Evolutionary conservation across 1,140 invertebrate species (phyloP).

Genomic region (Tetragnatha versicolor): DNA sequence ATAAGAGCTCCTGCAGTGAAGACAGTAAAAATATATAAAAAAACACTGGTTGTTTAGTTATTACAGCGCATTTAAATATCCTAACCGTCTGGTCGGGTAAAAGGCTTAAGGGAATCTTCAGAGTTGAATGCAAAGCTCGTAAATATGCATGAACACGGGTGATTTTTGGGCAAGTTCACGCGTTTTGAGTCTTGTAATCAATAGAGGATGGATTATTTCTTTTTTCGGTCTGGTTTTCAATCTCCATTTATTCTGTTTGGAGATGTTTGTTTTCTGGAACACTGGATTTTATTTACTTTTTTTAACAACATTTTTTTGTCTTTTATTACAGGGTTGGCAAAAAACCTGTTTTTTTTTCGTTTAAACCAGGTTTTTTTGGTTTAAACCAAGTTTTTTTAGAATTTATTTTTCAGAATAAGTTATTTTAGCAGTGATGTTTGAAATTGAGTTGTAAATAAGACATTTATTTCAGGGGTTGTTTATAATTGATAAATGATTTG

Average conservation of each 20-base stretch:
- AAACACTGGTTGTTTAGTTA: background rate
- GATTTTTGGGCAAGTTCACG: constrained; percentile 1
- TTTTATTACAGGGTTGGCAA: too few species aligned
- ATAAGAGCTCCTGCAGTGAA: background rate
- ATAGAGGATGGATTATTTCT: background rate
- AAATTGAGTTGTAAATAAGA: too few species aligned
- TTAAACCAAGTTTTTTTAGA: too few species aligned
- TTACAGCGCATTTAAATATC: constrained; percentile 40
- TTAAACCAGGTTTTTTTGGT: too few species aligned
- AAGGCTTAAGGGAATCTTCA: background rate
- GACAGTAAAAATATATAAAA: background rate
- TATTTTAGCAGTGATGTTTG: too few species aligned
- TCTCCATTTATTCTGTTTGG: background rate
- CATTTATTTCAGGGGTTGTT: too few species aligned
- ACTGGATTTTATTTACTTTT: background rate
- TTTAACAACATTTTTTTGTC: background rate
- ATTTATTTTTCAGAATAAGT: too few species aligned
- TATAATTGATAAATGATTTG: too few species aligned
- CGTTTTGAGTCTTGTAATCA: background rate
- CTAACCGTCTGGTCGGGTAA: background rate
- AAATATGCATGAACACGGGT: constrained; percentile 35
- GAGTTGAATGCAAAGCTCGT: constrained; percentile 9
- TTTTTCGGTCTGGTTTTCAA: background rate
- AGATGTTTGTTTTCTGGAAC: background rate
- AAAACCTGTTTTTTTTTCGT: too few species aligned